Base-by-base conservation (phyloP, 2,113 vertebrate species). In the Henicopernis longicauda region DNA sequence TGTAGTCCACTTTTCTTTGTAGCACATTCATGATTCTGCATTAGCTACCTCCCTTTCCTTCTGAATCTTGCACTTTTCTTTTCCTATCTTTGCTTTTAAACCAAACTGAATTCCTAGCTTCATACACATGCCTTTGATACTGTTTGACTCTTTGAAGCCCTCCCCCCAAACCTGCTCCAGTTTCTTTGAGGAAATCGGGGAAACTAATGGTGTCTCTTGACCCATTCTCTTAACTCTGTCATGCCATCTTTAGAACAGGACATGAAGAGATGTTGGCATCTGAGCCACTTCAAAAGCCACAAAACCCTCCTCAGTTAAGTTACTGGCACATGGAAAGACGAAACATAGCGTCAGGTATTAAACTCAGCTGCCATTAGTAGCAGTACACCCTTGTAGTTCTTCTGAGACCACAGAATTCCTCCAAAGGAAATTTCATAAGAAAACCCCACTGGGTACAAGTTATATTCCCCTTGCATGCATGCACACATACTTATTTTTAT, bases 81-180 rank as follows among this genome's bases (percentile, higher is more conserved):
- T 89, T 65, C 59, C 63, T 84, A 10, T 42, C 55, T 78, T 84
- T 82, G 9, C 65, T 89, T 96, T 94, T 57, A 87, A 91, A 79
- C 50, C 36, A 52, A 89, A 91, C 59, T 81, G 82, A 94, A 84
- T 94, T 91, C 55, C 61, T 85, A 71, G 55, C 42, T 87, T 87
- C 38, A 27, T 74, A 42, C 50, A 45, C n/a, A 20, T 70, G 27
- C 38, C 50, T 95, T 93, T 93, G 90, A 95, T 89, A 74, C 21
- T 78, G 27, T 77, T 58, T 79, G 73, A 91, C 19, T 72, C 72
- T 97, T 93, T 97, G 77, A 94, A 93, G 77, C 55, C 25, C 25
- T 27, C 12, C 13, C 54, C 63, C 18, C 27, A 86, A 86, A 78
- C 17, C 9, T 82, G 47, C 32, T 87, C 65, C 50, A 42, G 10